These are phyloP conservation scores for Hormaphis cornu DNA, from an alignment of 1,140 invertebrate genomes.

Conservation along the genomic window DNA sequence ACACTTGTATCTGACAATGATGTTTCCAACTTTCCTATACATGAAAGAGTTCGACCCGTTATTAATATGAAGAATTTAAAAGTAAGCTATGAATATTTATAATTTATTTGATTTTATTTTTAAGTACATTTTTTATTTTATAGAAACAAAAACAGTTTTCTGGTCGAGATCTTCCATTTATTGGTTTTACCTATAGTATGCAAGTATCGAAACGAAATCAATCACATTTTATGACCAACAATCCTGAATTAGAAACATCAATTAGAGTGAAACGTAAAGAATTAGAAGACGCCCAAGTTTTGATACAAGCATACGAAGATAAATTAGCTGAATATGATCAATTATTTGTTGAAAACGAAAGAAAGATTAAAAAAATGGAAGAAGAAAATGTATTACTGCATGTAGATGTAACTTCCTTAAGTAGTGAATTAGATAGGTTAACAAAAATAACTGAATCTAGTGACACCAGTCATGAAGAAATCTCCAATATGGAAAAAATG, in stretches of 20 bases:
- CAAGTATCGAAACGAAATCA: constrained; percentile 24
- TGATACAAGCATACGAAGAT: constrained; percentile 23
- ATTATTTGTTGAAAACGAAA: constrained; percentile 11
- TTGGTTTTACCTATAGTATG: constrained; percentile 83
- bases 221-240: constrained; percentile 3
- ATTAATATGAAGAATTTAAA: constrained; percentile 32
- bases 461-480: not conserved
- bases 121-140: constrained; percentile 47
- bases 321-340: constrained; percentile 11
- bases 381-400: constrained; percentile 26
- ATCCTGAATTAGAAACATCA: constrained; percentile 17
- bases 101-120: not conserved
- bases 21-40: constrained; percentile 84
- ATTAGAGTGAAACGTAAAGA: constrained; percentile 13
- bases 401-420: constrained; percentile 3
- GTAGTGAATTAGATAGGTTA: constrained; percentile 26
- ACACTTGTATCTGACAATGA: constrained; percentile 95
- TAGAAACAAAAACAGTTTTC: constrained; percentile 93
- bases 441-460: constrained; percentile 27
- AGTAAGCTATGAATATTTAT: not conserved
- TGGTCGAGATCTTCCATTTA: constrained; percentile 96
- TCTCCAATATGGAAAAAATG: not conserved
- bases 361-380: constrained; percentile 24
- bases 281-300: constrained; percentile 25
- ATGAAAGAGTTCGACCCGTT: constrained; percentile 14